Evolutionary conservation across 2,888 invertebrate genomes (phyloP).

Genomic region (Platerodrilus igneus): DNA sequence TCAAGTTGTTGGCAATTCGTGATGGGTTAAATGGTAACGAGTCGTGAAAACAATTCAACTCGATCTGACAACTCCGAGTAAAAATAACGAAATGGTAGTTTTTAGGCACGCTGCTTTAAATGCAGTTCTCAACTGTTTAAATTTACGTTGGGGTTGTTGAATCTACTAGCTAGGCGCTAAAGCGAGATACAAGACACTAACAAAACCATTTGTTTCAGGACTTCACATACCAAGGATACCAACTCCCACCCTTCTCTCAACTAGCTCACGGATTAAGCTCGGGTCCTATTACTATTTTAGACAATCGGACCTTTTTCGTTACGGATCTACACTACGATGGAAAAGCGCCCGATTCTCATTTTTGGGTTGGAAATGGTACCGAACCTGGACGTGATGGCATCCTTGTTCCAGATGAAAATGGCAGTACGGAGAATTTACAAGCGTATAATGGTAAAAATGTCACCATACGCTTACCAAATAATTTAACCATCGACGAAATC

Average conservation of each 20-base stretch:
- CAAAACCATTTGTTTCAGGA: no score
- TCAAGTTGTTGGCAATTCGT: no score
- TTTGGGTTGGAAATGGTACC: slow-evolving; percentile 27
- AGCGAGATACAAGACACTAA: no score
- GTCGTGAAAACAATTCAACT: no score
- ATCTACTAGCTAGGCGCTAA: no score
- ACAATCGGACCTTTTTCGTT: slow-evolving; percentile 24
- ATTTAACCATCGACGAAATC: slow-evolving; percentile 23
- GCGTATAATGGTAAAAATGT: slow-evolving; percentile 21
- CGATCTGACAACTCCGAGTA: no score
- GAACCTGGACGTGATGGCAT: slow-evolving; percentile 18
- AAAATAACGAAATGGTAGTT: no score
- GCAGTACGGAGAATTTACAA: slow-evolving; percentile 10
- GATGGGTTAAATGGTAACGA: no score
- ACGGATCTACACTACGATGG: slow-evolving; percentile 29
- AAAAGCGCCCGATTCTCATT: slow-evolving; percentile 26
- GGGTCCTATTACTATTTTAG: slow-evolving; percentile 25
- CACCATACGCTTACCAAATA: slow-evolving; percentile 22
- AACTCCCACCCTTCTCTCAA: slow-evolving; percentile 19
- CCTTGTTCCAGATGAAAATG: slow-evolving; percentile 19
- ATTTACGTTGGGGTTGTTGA: no score
- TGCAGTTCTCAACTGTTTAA: no score
- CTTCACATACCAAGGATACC: no score
- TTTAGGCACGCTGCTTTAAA: no score
- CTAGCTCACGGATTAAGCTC: slow-evolving; percentile 26